phyloP scores from a whole-genome alignment of 1,140 invertebrate species.

The Zaprionus capensis region DNA sequence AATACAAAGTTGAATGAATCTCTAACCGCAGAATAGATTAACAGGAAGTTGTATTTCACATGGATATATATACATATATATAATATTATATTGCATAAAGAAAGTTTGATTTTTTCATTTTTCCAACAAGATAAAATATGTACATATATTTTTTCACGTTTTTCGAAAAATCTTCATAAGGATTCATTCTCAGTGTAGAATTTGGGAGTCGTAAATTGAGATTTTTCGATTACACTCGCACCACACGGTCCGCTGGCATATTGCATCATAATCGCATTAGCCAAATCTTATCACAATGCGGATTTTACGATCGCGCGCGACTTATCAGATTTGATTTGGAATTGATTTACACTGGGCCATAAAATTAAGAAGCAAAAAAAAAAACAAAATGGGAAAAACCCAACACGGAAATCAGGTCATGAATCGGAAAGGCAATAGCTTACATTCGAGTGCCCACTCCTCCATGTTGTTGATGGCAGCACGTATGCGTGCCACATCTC shows the following conservation, averaged over 20 bases:
- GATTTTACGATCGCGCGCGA: not conserved
- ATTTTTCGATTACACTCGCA: not conserved
- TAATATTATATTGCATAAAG: too few relatives aligned
- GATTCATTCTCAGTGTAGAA: not conserved
- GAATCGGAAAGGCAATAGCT: conserved; percentile 25
- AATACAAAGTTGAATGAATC: too few relatives aligned
- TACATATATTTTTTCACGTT: not conserved
- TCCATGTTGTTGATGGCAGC: conserved; percentile 59
- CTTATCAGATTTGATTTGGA: conserved; percentile 25
- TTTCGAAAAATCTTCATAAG: not conserved
- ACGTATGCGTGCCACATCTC: conserved; percentile 55
- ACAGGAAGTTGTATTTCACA: too few relatives aligned
- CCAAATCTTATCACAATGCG: conserved; percentile 19
- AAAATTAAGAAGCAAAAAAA: conserved; percentile 3
- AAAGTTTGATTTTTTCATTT: not conserved
- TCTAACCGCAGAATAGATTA: too few relatives aligned
- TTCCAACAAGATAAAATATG: not conserved
- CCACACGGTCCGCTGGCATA: not conserved
- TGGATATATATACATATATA: too few relatives aligned
- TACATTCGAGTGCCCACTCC: conserved; percentile 74
- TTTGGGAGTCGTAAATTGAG: not conserved
- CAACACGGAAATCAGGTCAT: not conserved
- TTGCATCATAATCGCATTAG: conserved; percentile 17
- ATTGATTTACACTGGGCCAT: conserved; percentile 30
- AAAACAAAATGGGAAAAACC: not conserved